Evolutionary conservation across 2,888 invertebrate genomes (phyloP), one percentile per base, ranked within the genome.

Genomic region (Sisyra nigra): DNA sequence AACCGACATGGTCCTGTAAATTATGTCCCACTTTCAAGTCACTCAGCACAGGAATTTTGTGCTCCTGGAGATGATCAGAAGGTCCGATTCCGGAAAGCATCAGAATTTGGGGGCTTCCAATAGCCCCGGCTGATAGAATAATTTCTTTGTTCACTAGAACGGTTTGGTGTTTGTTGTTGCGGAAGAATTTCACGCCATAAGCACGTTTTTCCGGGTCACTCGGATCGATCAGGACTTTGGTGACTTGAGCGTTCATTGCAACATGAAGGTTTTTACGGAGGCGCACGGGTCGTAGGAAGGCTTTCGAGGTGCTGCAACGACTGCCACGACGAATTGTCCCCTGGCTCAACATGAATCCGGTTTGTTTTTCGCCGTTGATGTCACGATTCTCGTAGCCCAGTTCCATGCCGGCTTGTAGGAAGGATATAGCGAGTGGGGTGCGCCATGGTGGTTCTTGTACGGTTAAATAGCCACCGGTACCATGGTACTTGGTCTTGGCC

Each of bases 51-150:
- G 82, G 80, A 47, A 91, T 85, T 4, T 70, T 73, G 48, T 80
- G 71, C 45, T 79, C 72, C 44, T 70, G 63, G 3, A 88, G 62
- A 55, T 88, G 85, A 10, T 83, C 80, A 2, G 71, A 71, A 0
- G 86, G 87, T 0, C 88, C 88, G 15, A 92, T 73, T 0, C 94
- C 94, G 42, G 88, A 89, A 7, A 94, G 58, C 89, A 93, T 88
- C 49, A 96, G 68, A 14, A 96, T 56, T 53, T 94, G 91, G 0
- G 94, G 92, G 3, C 85, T 79, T 42, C 85, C 82, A 31, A 96
- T 74, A 1, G 93, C 77, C 1, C 94, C 94, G 0, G 91, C 85
- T 2, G 87, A 83, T 52, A 89, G 66, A 6, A 94, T 74, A 0
- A 94, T 76, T 60, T 89, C 89, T 42, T 81, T 72, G 46, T 79